These are phyloP conservation scores for Oncorhynchus keta DNA, from an alignment of 2,113 vertebrate genomes.

Conservation along the genomic window DNA sequence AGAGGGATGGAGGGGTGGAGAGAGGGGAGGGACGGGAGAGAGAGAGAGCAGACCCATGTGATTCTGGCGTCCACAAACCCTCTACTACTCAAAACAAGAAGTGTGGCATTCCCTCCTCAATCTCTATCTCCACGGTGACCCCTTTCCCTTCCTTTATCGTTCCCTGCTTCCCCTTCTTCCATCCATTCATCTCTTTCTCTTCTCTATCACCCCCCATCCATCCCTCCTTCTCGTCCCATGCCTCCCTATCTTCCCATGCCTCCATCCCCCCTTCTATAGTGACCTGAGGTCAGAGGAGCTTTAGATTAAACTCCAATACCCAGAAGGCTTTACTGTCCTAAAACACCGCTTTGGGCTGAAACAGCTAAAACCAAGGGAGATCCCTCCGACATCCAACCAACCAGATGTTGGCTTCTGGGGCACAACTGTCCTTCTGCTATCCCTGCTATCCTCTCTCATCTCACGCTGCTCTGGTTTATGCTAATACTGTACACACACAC, in stretches of 20 bases:
- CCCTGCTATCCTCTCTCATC: neutral
- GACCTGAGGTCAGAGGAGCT: conserved; percentile 14
- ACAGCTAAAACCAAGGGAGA: conserved; percentile 16
- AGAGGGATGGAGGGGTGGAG: conserved; percentile 10
- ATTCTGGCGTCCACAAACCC: conserved; percentile 27
- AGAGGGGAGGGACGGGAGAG: conserved; percentile 5
- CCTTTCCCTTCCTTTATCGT: neutral
- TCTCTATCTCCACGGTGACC: neutral
- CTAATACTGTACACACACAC: neutral
- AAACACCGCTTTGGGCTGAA: conserved; percentile 13
- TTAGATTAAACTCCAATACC: conserved; percentile 50
- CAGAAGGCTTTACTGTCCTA: conserved; percentile 14
- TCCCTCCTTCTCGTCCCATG: neutral
- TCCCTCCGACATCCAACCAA: no score
- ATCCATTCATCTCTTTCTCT: neutral
- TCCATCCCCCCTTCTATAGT: neutral
- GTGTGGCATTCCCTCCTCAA: neutral
- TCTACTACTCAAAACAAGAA: neutral
- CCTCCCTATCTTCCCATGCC: neutral
- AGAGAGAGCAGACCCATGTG: neutral
- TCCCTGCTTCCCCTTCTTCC: neutral
- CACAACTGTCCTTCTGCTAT: neutral
- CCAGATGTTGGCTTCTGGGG: conserved; percentile 47
- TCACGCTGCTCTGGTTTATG: neutral
- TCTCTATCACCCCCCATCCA: neutral